These are phyloP conservation scores for Cichladusa arquata DNA, from an alignment of 2,113 vertebrate species.

Conservation along the genomic window DNA sequence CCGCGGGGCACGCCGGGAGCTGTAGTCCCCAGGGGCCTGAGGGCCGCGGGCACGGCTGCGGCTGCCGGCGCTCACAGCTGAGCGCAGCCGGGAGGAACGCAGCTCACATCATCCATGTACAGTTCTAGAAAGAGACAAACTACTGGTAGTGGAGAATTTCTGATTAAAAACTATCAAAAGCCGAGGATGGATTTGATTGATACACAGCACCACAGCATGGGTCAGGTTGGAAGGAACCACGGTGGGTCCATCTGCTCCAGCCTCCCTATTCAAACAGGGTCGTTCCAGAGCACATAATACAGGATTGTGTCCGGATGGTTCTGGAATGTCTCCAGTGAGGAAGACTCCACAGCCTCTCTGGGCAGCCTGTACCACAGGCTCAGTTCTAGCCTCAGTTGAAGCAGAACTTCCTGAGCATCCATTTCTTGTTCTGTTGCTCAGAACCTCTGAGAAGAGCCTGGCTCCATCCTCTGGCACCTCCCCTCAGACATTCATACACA, in stretches of 20 bases:
- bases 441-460: background rate
- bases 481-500: too few species aligned
- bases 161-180: background rate
- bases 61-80: rapidly evolving
- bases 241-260: too few species aligned
- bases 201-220: background rate
- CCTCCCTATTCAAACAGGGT: background rate
- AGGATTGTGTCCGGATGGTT: background rate
- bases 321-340: background rate
- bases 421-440: background rate
- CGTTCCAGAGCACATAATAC: background rate
- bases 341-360: background rate
- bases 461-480: background rate
- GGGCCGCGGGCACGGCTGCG: background rate
- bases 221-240: background rate
- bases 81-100: rapidly evolving
- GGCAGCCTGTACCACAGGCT: background rate
- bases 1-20: background rate
- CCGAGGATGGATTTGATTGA: background rate
- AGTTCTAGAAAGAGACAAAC: background rate
- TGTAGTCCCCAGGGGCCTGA: background rate
- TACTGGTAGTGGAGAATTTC: background rate
- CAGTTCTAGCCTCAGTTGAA: background rate
- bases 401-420: background rate
- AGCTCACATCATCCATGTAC: rapidly evolving